Conservation (phyloP, 1,140 invertebrate genomes). For the Papilio machaon region DNA sequence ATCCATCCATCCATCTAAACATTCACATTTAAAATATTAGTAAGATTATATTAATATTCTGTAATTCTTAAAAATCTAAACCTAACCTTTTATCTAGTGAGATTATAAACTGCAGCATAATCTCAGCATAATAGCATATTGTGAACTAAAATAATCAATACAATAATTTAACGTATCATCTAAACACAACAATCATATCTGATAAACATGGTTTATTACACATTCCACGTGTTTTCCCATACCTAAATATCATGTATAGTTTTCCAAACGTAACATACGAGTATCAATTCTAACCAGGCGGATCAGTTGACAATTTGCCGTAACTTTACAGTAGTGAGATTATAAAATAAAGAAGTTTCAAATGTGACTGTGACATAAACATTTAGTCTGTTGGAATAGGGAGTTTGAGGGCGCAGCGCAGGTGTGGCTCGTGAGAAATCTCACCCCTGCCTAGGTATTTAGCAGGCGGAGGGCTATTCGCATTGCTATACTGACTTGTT, state of each 20-base stretch:
- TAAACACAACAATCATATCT: too few species aligned
- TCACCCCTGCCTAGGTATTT: slow-evolving; percentile 48
- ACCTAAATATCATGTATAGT: background rate
- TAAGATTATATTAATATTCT: too few species aligned
- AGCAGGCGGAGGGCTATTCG: slow-evolving; percentile 38
- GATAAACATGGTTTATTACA: too few species aligned
- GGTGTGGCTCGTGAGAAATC: slow-evolving; percentile 60
- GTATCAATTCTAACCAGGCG: background rate
- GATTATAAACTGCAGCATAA: too few species aligned
- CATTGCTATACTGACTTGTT: slow-evolving; percentile 34
- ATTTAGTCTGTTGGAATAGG: slow-evolving; percentile 12
- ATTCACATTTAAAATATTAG: too few species aligned
- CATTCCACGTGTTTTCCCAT: too few species aligned
- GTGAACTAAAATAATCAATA: too few species aligned
- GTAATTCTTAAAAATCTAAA: too few species aligned
- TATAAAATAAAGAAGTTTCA: background rate
- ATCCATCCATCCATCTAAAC: too few species aligned
- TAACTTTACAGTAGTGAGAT: background rate
- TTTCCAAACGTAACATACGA: background rate
- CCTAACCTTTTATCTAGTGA: too few species aligned
- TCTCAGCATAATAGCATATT: too few species aligned
- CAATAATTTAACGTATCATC: too few species aligned
- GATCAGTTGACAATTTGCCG: background rate
- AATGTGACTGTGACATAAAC: slow-evolving; percentile 24
- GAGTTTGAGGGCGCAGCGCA: slow-evolving; percentile 54